Evolutionary conservation across 2,888 invertebrate genomes (phyloP).

Genomic region (Metellina segmentata): DNA sequence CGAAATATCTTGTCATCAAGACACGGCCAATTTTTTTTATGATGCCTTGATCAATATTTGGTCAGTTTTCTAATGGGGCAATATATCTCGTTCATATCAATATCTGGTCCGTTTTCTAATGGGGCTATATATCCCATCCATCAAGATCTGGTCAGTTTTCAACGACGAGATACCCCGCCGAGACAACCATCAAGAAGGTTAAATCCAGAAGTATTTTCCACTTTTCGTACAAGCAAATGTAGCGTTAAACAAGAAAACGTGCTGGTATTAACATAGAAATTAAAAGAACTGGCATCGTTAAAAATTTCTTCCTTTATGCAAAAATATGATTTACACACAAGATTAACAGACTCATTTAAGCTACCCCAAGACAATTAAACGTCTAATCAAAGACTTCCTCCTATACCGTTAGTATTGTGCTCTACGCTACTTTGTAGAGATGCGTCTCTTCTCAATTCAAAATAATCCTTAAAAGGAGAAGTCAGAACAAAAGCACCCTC

Average conservation of each 20-base stretch:
- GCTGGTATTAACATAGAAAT: conserved; percentile 11
- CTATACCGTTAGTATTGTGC: conserved; percentile 6
- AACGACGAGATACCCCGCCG: no score
- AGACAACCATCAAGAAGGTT: no score
- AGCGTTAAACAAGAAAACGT: no score
- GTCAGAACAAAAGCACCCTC: conserved; percentile 22
- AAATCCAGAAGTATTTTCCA: no score
- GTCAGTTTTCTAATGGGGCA: no score
- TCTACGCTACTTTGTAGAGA: conserved; percentile 12
- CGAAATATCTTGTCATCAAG: no score
- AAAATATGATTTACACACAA: conserved; percentile 24
- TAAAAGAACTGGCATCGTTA: conserved; percentile 2
- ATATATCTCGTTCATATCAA: no score
- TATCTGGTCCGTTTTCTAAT: no score
- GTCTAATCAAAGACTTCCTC: conserved; percentile 32
- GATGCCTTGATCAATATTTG: no score
- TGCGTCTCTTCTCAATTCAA: conserved; percentile 34
- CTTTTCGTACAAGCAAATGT: not conserved
- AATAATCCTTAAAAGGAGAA: conserved; percentile 39
- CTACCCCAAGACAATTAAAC: conserved; percentile 39
- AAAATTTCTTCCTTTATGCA: conserved; percentile 33
- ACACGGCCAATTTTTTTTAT: no score
- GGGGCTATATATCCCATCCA: no score
- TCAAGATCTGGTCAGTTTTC: no score
- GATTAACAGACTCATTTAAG: conserved; percentile 39